Base-by-base conservation (phyloP, 2,113 vertebrate genomes). In the Urocitellus parryii region DNA sequence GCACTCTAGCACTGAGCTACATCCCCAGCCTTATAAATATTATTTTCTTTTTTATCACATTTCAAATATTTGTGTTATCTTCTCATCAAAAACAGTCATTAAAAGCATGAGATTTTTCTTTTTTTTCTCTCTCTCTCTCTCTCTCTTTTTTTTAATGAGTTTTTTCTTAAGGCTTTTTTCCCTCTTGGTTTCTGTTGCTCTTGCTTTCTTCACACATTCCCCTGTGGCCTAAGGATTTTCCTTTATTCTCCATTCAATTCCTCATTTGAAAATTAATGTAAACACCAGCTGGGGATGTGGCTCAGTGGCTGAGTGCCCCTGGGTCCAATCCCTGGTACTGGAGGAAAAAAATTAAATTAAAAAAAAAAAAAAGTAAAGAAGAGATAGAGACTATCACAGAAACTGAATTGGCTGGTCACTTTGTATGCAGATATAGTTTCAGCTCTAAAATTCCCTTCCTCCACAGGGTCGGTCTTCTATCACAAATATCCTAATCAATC, bases 211-310 rank as follows among this genome's bases (percentile, higher is more conserved):
- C 34, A 88, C 27, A 74, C 2, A 45, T 82, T 39, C 73, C 32
- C 48, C 53, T 48, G 24, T 48, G n/a, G 37, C 45, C 14, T 83
- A 17, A 80, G 74, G 34, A 63, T 92, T 95, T 90, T 58, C 12
- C 2, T 58, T 1, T 45, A 77, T 91, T 80, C 45, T 53, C 58
- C 72, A 67, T 63, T 68, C 17, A 88, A 78, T 42, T 79, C 81
- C 13, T 96, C 77, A 74, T 73, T 95, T 95, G 90, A 90, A 96
- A 96, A 81, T 85, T 73, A 88, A 76, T 22, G 6, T 88, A 85
- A 68, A 88, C 76, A 53, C 78, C 37, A 86, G 65, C 61, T 63
- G 61, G 8, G 61, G 61, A 63, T 63, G 61, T 63, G 18, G 61
- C 61, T 63, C 61, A 8, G 22, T 24, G 9, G 61, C 10, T 63